phyloP scores from a whole-genome alignment of 1,140 invertebrate species.

The Pogonus chalceus region DNA sequence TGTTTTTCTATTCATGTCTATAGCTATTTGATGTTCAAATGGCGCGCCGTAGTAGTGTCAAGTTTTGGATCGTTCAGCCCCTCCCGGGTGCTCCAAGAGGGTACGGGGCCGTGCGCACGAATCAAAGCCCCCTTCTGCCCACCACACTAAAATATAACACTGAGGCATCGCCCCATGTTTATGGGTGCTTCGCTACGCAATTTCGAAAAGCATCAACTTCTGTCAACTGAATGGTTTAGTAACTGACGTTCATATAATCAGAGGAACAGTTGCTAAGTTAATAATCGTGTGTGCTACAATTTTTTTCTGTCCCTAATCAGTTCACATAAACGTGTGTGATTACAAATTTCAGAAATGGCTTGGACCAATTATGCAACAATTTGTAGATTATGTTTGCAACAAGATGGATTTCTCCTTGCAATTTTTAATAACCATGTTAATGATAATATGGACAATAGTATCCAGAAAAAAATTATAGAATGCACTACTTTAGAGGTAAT shows the following conservation, averaged over 20 bases:
- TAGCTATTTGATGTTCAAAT: no score
- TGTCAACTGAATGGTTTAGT: no score
- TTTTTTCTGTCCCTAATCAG: no score
- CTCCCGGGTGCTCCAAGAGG: neutral
- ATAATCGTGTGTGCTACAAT: neutral
- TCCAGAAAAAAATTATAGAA: conserved; percentile 34
- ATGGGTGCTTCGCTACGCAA: neutral
- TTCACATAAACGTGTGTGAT: conserved; percentile 3
- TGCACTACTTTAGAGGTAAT: conserved; percentile 35
- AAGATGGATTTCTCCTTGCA: conserved; percentile 42
- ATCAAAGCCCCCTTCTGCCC: neutral
- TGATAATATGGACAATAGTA: conserved; percentile 31
- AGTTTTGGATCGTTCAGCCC: neutral
- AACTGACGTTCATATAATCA: neutral
- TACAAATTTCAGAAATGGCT: neutral
- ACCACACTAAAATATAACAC: neutral
- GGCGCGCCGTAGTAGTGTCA: neutral
- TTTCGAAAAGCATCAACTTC: neutral
- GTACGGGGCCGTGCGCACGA: conserved; percentile 1
- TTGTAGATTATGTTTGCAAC: conserved; percentile 45
- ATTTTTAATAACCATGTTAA: conserved; percentile 39
- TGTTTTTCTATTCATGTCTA: no score
- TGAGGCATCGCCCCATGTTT: neutral
- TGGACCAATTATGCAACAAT: conserved; percentile 37
- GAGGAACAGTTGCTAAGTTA: neutral